Base-by-base conservation (phyloP, 2,113 vertebrate species). In the Pipra filicauda region DNA sequence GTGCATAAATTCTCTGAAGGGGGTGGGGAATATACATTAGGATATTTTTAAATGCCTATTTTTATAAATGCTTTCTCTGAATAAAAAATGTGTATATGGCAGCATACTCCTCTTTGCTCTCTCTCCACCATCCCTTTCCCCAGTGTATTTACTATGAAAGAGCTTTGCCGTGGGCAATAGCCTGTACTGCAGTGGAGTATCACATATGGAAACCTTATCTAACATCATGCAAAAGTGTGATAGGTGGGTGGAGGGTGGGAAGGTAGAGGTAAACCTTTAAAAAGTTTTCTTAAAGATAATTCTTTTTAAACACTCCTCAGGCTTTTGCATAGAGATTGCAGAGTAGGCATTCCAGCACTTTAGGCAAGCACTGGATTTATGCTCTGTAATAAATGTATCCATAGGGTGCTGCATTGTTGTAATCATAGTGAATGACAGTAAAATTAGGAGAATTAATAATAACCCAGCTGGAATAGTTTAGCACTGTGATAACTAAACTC, bases 361-460 rank as follows among this genome's bases (percentile, higher is more conserved):
- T 79, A 79, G 17, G 37, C 0, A 3, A 88, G 48, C 21, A 7
- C 35, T 58, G 89, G 69, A 93, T 96, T 95, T 95, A 93, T 78
- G 54, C 55, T 84, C 54, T 76, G 73, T 91, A 93, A 92, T 90
- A 93, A 93, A 91, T 46, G 76, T 74, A 81, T 79, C 92, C 75
- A 35, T 88, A 89, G 96, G 93, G 95, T 78, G 88, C 86, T 85
- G 81, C 7, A 0, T 79, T 70, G 88, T 83, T 94, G 91, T 89
- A 83, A 91, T 95, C 62, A 91, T 79, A 16, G 75, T 62, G 85
- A 93, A 87, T 87, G 75, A 92, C 74, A 81, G 88, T 81, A 85
- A 96, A 94, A 95, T 96, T 85, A 95, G 65, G 70, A 89, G 92
- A 88, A 90, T 86, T 94, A 96, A 85, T 89, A 93, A 89, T 81